These are phyloP conservation scores for Porites lobata DNA, from an alignment of 92 coral and sea anemone species.

Conservation along the genomic window DNA sequence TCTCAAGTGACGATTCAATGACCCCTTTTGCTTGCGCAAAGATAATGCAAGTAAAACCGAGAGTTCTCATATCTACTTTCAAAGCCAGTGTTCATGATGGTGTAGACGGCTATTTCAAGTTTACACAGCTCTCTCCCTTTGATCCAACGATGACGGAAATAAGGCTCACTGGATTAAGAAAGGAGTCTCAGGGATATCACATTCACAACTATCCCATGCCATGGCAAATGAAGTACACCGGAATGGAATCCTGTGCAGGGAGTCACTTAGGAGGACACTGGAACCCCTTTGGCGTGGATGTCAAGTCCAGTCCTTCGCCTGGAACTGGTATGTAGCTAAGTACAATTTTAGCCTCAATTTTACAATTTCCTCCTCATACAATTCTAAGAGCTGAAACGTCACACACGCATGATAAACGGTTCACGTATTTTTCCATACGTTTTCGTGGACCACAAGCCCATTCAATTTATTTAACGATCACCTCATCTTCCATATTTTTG, in stretches of 20 bases:
- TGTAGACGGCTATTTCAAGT: slow-evolving; percentile 76
- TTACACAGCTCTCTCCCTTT: slow-evolving; percentile 86
- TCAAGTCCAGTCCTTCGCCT: slow-evolving; percentile 74
- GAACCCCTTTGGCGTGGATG: slow-evolving; percentile 84
- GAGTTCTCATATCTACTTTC: slow-evolving; percentile 74
- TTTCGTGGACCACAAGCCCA: too few species aligned
- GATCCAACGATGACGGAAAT: slow-evolving; percentile 83
- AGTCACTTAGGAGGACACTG: slow-evolving; percentile 83
- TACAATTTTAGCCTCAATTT: background rate
- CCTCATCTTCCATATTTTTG: too few species aligned
- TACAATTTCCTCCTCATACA: background rate
- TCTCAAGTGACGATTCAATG: slow-evolving; percentile 40
- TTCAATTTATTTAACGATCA: too few species aligned
- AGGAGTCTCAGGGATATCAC: slow-evolving; percentile 83
- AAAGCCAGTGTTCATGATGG: slow-evolving; percentile 74
- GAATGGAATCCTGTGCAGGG: slow-evolving; percentile 71
- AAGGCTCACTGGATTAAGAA: slow-evolving; percentile 62
- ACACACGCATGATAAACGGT: background rate
- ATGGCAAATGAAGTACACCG: slow-evolving; percentile 59
- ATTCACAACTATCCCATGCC: slow-evolving; percentile 93
- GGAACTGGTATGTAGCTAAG: slow-evolving; percentile 75
- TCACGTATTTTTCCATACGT: too few species aligned
- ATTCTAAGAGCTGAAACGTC: background rate
- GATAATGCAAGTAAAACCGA: slow-evolving; percentile 69
- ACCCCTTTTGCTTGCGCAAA: slow-evolving; percentile 83